phyloP scores from a whole-genome alignment of 2,888 invertebrate species.

The Aspidiotus destructor region DNA sequence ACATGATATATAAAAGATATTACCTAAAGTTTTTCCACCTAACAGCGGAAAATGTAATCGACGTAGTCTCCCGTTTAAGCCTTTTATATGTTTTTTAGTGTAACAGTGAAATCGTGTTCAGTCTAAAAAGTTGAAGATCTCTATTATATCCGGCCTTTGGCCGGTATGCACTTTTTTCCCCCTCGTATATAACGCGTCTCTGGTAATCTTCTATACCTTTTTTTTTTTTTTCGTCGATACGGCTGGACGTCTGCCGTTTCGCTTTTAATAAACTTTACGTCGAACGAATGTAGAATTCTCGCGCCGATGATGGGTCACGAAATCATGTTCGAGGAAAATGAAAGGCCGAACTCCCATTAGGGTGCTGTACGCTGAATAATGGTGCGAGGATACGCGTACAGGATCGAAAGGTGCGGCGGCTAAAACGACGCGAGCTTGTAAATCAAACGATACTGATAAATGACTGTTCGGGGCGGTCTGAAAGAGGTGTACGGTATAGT shows the following conservation, averaged over 20 bases:
- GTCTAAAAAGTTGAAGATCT: constrained; percentile 4
- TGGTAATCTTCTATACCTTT: neutral
- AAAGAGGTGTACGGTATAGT: neutral
- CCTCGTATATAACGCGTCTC: no score
- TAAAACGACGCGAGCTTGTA: neutral
- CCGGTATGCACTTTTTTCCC: no score
- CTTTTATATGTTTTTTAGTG: constrained; percentile 4
- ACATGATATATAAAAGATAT: constrained; percentile 13
- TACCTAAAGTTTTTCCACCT: constrained; percentile 5
- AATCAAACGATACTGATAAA: constrained; percentile 2
- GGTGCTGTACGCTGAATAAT: no score
- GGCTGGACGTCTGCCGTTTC: neutral
- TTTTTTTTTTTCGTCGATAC: neutral
- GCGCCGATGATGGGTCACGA: no score
- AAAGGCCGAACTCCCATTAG: no score
- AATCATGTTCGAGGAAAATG: no score
- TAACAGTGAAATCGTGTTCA: constrained; percentile 2
- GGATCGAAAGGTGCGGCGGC: no score
- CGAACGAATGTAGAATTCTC: no score
- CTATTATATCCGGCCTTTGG: neutral
- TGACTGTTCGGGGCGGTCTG: constrained; percentile 1
- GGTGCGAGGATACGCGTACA: no score
- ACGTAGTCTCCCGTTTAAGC: constrained; percentile 3
- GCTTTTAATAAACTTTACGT: no score
- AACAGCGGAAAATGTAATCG: constrained; percentile 6